phyloP scores from a whole-genome alignment of 1,140 invertebrate genomes.

The Drosophila biarmipes region DNA sequence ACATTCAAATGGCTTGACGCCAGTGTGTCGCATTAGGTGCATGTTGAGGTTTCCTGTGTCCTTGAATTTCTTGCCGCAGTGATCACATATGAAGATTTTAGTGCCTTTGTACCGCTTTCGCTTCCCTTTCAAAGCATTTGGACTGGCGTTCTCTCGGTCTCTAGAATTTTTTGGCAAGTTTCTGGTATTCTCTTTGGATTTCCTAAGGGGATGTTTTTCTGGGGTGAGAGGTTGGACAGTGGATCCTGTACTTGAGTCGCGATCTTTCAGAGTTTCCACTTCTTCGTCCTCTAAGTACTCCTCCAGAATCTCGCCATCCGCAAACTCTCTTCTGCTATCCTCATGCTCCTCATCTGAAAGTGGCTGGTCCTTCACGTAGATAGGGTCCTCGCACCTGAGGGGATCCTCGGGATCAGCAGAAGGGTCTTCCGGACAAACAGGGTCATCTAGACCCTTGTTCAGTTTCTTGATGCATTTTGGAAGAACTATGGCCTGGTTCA shows the following conservation, averaged over 20 bases:
- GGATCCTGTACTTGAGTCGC: too few relatives aligned
- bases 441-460: background rate
- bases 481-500: background rate
- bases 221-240: too few relatives aligned
- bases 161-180: background rate
- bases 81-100: slow-evolving; percentile 21
- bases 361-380: slow-evolving; percentile 7
- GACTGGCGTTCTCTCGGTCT: background rate
- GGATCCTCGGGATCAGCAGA: background rate
- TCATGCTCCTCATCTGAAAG: background rate
- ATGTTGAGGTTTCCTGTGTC: slow-evolving; percentile 29
- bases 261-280: too few relatives aligned
- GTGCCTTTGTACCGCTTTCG: background rate
- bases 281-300: too few relatives aligned
- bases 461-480: background rate
- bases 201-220: too few relatives aligned
- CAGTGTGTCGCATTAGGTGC: slow-evolving; percentile 29
- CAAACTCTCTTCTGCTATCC: background rate
- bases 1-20: slow-evolving; percentile 17
- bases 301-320: background rate
- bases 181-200: too few relatives aligned
- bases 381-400: background rate
- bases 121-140: background rate
- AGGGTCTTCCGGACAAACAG: background rate
- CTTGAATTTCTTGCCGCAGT: slow-evolving; percentile 34